phyloP scores from a whole-genome alignment of 2,797 vertebrate species.

The Poeciliopsis turneri region DNA sequence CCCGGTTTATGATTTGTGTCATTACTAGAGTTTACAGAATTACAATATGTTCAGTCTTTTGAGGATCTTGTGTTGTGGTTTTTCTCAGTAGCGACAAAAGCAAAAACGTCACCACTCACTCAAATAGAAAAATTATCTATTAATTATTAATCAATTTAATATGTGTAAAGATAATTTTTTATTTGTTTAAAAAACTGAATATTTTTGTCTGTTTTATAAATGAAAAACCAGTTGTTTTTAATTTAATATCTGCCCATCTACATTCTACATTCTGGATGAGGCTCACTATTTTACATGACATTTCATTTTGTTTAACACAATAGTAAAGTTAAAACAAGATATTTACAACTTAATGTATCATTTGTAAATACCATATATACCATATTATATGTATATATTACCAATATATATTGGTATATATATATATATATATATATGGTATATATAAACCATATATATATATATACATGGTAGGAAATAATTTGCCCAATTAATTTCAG shows the following conservation, averaged over 20 bases:
- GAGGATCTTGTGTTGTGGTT: slow-evolving; percentile 23
- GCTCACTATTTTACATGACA: neutral
- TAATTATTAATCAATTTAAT: too few relatives aligned
- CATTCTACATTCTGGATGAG: neutral
- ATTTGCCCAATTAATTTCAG: neutral
- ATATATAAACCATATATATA: too few relatives aligned
- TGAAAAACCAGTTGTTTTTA: neutral
- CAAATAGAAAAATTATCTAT: neutral
- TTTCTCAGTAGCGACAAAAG: slow-evolving; percentile 9
- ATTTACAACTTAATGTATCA: neutral
- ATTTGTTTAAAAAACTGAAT: too few relatives aligned
- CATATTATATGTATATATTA: too few relatives aligned
- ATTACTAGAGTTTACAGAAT: slow-evolving; percentile 28
- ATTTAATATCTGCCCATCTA: neutral
- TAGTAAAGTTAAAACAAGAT: neutral
- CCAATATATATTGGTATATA: too few relatives aligned
- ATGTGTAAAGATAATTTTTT: slow-evolving; percentile 1
- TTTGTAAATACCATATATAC: too few relatives aligned
- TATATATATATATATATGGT: too few relatives aligned
- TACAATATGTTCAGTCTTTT: slow-evolving; percentile 31
- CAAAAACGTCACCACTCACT: neutral
- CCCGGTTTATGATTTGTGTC: slow-evolving; percentile 29
- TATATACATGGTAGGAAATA: too few relatives aligned
- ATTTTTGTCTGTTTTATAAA: too few relatives aligned
- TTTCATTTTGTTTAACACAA: neutral